These are phyloP conservation scores for Phodopus roborovskii DNA, from an alignment of 2,113 vertebrate genomes.

Conservation along the genomic window DNA sequence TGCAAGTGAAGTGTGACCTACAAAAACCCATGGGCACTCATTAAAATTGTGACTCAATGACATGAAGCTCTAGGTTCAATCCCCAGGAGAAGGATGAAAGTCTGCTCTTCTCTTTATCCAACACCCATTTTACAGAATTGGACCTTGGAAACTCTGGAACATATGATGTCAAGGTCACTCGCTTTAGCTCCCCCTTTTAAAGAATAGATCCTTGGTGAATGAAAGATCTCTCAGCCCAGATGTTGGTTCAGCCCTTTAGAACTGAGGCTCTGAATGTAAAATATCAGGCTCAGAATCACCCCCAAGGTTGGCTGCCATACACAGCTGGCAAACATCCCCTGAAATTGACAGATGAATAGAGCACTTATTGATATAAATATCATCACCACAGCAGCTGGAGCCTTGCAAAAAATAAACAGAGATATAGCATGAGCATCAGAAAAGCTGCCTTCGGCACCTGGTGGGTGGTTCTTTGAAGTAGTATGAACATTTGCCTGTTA, in stretches of 20 bases:
- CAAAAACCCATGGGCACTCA: not conserved
- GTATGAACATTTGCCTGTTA: slow-evolving; percentile 41
- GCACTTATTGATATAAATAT: slow-evolving; percentile 80
- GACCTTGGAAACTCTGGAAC: not conserved
- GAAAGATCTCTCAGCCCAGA: slow-evolving; percentile 51
- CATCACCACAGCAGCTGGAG: slow-evolving; percentile 78
- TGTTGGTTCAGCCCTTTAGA: slow-evolving; percentile 55
- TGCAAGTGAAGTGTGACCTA: not conserved
- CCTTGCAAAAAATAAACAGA: slow-evolving; percentile 77
- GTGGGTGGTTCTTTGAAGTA: slow-evolving; percentile 56
- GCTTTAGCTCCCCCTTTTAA: not conserved
- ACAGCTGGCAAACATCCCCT: slow-evolving; percentile 73
- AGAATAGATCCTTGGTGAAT: not conserved
- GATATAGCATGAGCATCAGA: slow-evolving; percentile 54
- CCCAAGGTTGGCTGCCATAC: slow-evolving; percentile 70
- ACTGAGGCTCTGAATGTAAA: slow-evolving; percentile 20
- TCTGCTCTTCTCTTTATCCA: not conserved
- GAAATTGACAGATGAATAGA: slow-evolving; percentile 75
- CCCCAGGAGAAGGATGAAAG: not conserved
- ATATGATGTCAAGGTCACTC: not conserved
- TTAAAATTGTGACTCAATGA: not conserved
- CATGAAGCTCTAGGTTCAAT: not conserved
- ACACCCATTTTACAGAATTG: not conserved
- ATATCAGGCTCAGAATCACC: slow-evolving; percentile 60
- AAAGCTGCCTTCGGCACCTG: slow-evolving; percentile 71